Conservation (phyloP, 2,113 vertebrate genomes). For the Gopherus evgoodei region DNA sequence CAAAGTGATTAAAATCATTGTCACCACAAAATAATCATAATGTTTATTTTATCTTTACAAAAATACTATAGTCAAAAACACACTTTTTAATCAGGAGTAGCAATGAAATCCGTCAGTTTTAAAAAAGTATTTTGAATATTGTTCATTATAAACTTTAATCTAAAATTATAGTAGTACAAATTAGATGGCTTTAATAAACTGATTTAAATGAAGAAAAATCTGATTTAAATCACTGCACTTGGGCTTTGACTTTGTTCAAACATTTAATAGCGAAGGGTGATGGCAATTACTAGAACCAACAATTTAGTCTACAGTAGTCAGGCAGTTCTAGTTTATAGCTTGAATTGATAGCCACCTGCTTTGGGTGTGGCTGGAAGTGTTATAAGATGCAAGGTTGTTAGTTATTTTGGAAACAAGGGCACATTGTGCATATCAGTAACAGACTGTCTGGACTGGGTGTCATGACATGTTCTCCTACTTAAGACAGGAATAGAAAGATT, state of each 20-base stretch:
- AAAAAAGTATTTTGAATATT: not conserved
- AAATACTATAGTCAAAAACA: not conserved
- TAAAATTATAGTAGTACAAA: not conserved
- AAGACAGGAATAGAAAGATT: not conserved
- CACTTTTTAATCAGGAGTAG: not conserved
- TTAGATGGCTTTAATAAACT: not conserved
- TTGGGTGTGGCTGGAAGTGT: not conserved
- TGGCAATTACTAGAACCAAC: constrained; percentile 3
- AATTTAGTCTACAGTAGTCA: not conserved
- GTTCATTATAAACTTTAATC: not conserved
- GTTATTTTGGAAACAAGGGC: not conserved
- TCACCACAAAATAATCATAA: not conserved
- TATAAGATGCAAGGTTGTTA: not conserved
- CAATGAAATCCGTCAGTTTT: not conserved
- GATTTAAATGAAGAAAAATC: not conserved
- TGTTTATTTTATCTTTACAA: not conserved
- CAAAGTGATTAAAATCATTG: not conserved
- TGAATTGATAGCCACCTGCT: not conserved
- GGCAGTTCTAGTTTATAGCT: not conserved
- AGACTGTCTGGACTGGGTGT: fast-evolving
- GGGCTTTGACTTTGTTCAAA: fast-evolving
- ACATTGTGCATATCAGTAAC: not conserved
- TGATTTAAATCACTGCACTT: not conserved
- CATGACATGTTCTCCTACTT: fast-evolving
- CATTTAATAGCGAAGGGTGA: fast-evolving